Base-by-base conservation (phyloP, 2,888 invertebrate species). In the Rhabditoides inermis region DNA sequence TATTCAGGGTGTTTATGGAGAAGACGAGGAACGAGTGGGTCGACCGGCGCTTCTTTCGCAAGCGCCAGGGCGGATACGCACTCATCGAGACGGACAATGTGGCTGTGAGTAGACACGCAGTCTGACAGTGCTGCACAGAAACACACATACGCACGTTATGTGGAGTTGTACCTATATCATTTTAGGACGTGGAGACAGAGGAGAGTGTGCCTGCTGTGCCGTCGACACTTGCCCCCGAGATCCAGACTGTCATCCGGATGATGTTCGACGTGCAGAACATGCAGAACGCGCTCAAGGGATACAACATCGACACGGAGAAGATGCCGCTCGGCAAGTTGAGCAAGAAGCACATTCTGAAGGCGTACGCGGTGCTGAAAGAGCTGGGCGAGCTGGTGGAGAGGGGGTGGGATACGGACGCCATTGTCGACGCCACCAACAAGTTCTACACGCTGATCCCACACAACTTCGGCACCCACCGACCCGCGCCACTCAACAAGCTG, bases 301-400 rank as follows among this genome's bases (percentile, higher is more conserved):
- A 91, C 79, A 91, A 98, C 81, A 79, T 98, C 65, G 95, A 98
- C 78, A 84, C 88, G 69, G 90, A 91, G 60, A 94, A 95, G 80
- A 94, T 98, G 95, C 98, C 98, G 0, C 80, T 98, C 7, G 98
- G 95, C 23, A 95, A 95, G 79, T 78, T 98, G 12, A 91, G 91
- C 2, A 85, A 87, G 76, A 85, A 86, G 51, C 90, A 92, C 80
- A 85, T 98, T 52, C 84, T 87, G 73, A 81, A 84, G 32, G 95
- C 94, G 0, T 94, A 87, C 76, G 79, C 79, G 47, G 86, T 92
- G 1, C 80, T 98, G 23, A 78, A 75, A 35, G 80, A 82, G 60
- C 66, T 81, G 22, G 76, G 15, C 4, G 10, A 6, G 20, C n/a
- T n/a, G n/a, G n/a, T n/a, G n/a, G n/a, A n/a, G n/a, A n/a, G n/a